Base-by-base conservation (phyloP, 2,888 invertebrate species). In the Oscheius onirici region DNA sequence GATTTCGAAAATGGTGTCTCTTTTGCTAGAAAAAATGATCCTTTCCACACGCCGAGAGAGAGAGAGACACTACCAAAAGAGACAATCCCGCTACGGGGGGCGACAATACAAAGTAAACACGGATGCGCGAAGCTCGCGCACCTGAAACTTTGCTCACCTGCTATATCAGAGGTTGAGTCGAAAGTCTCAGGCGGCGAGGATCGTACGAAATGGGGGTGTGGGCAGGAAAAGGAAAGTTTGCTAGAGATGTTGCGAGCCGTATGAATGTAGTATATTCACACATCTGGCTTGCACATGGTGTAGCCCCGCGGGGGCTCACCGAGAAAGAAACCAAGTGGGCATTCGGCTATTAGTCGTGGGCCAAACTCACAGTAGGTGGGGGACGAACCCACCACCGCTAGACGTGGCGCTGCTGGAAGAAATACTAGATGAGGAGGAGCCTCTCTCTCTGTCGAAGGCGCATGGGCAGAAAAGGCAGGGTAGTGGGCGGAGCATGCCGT, bases 61-160 rank as follows among this genome's bases (percentile, higher is more conserved):
- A 22, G 6, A 24, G 13, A 55, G 26, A 13, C 55, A 55, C 26
- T 28, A 15, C 26, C 17, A 26, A 13, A n/a, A 26, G 6, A 55
- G 28, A 55, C 55, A 55, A 28, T 55, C 55, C 55, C 28, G 34
- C 34, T 34, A 34, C 34, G 34, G 34, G 34, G 34, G 34, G 34
- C 55, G 40, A 41, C 41, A 24, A 55, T 55, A 55, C 28, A 26
- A 28, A 41, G 22, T 41, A 58, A 58, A 58, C 22, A 58, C 41
- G 58, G 63, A 44, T 51, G 75, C 54, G 71, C 69, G 74, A 66
- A 71, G 78, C 83, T 81, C 79, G 84, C 85, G 84, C 85, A 85
- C 85, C 85, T 85, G 85, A 85, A 84, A 85, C 83, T 85, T 85
- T 85, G 85, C 85, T 85, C 85, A 85, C 85, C 85, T 84, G 77